phyloP scores from a whole-genome alignment of 2,888 invertebrate species.

The Dorcus hopei region DNA sequence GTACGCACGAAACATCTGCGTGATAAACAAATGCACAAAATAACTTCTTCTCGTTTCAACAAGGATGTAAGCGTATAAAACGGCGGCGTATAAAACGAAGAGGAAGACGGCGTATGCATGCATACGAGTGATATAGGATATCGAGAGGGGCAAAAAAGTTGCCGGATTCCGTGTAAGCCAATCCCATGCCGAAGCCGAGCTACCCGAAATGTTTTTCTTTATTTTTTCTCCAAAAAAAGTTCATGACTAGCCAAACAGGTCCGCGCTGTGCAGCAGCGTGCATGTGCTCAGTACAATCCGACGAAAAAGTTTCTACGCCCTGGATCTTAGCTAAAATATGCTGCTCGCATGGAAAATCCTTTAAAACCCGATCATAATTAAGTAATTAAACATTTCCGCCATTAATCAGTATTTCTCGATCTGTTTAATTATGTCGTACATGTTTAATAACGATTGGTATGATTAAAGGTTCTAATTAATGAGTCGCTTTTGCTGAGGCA shows the following conservation, averaged over 20 bases:
- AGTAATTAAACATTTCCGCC: no score
- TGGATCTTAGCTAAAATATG: no score
- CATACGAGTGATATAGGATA: slow-evolving; percentile 5
- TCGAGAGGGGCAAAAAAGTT: slow-evolving; percentile 17
- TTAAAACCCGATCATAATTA: no score
- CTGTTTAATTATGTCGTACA: no score
- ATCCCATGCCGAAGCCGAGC: slow-evolving; percentile 18
- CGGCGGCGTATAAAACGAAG: not conserved
- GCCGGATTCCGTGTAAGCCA: slow-evolving; percentile 15
- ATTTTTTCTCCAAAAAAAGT: slow-evolving; percentile 17
- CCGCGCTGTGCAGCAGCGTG: not conserved
- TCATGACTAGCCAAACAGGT: slow-evolving; percentile 16
- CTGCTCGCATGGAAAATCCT: no score
- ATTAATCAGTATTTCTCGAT: no score
- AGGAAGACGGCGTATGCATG: not conserved
- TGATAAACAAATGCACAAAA: slow-evolving; percentile 6
- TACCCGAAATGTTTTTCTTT: slow-evolving; percentile 19
- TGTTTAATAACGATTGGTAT: no score
- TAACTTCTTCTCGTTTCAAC: not conserved
- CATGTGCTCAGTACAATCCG: not conserved
- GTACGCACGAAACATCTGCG: slow-evolving; percentile 11
- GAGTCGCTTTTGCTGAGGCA: no score
- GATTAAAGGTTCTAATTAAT: no score
- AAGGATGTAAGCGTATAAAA: not conserved
- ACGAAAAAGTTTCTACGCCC: not conserved